phyloP scores from a whole-genome alignment of 2,888 invertebrate genomes.

The Deroplatys truncata region DNA sequence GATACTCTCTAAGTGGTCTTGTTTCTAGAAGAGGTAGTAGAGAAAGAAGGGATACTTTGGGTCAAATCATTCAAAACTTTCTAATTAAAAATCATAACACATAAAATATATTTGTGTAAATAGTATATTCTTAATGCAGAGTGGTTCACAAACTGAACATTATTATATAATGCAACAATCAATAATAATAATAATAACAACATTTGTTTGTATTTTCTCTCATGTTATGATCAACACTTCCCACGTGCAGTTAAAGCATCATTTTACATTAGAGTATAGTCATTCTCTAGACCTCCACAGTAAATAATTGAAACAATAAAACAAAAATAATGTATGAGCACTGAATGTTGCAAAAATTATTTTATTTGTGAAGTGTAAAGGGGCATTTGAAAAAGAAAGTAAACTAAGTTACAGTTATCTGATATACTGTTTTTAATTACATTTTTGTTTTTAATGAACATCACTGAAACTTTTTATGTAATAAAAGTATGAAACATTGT shows the following conservation, averaged over 20 bases:
- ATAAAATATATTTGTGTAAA: not conserved
- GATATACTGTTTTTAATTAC: not conserved
- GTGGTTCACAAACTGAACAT: not conserved
- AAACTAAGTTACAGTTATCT: not conserved
- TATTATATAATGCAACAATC: not conserved
- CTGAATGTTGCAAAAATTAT: not conserved
- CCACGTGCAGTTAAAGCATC: not conserved
- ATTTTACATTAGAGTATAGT: not conserved
- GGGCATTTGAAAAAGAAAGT: not conserved
- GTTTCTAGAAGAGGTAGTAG: too few relatives aligned
- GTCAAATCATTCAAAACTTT: too few relatives aligned
- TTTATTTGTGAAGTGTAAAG: not conserved
- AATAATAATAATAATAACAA: not conserved
- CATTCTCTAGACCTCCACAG: not conserved
- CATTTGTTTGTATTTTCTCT: not conserved
- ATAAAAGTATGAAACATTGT: constrained; percentile 14
- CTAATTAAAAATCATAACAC: not conserved
- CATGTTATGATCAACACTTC: not conserved
- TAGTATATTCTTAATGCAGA: not conserved
- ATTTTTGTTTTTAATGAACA: not conserved
- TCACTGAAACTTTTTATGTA: not conserved
- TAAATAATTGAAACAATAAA: not conserved
- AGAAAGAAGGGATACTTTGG: too few relatives aligned
- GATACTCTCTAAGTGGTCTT: too few relatives aligned
- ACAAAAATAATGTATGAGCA: not conserved